Base-by-base conservation (phyloP, 2,888 invertebrate genomes). In the Phengaris alcon region DNA sequence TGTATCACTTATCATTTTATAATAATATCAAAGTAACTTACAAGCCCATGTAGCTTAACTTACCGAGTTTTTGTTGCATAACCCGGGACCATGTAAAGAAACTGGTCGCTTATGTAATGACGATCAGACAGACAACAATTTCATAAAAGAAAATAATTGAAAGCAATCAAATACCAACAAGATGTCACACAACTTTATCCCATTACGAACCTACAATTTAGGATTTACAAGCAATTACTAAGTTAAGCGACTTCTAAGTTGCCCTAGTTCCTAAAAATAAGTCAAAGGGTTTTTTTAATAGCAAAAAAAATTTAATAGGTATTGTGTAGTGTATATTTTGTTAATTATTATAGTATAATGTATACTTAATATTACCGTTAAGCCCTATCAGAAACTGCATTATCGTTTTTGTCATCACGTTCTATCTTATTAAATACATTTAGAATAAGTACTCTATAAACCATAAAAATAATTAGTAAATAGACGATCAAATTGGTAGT, bases 161-260 rank as follows among this genome's bases (percentile, higher is more conserved):
- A 35, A 51, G 22, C 52, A 72, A 54, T 72, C 22, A 72, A n/a
- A 54, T 68, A 68, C 12, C 35, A 35, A 35, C 72, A 54, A 72
- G 72, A 72, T 72, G 72, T 52, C 72, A 54, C 35, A 51, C 52
- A 15, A 22, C 51, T 48, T 69, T 5, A 15, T 48, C 69, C 69
- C 15, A 69, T 69, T 69, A 69, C 77, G 77, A 59, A 72, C 76
- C 74, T 70, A 74, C 72, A n/a, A 12, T 59, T 64, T 44, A 64
- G 64, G 35, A 13, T 64, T 35, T 35, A 64, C 22, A 0, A 59
- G 22, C 35, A 64, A 64, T 64, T 44, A 64, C 35, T 44, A 44
- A 64, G 44, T 9, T 64, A 44, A 64, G 64, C 44, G 52, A 52
- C 48, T 22, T 59, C 10, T 59, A 59, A 15, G 22, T 57, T 15